Evolutionary conservation across 2,888 invertebrate species (phyloP), one percentile per base, ranked within the genome.

Genomic region (Drosophila silvestris): DNA sequence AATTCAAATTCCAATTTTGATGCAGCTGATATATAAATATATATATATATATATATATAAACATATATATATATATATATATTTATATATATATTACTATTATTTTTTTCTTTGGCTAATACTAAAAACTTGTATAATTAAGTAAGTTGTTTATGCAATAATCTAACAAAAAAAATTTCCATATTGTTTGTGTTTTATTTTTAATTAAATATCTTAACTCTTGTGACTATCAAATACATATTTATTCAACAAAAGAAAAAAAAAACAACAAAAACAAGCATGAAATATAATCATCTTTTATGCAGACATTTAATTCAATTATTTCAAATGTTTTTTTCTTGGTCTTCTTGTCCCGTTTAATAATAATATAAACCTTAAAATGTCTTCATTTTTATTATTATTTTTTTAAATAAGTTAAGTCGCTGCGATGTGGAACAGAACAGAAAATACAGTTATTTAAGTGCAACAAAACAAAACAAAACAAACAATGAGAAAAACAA

Each of bases 11-110:
- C 35, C 32, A 47, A 44, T 65, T 53, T 53, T 33, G 47, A 54
- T 33, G 70, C 70, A 78, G 84, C 70, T 82, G 66, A 82, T 81
- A 81, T 41, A 77, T 71, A 37, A 16, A 26, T 81, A 83, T 56
- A 80, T 56, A n/a, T 63, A 71, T 32, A 7, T 32, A 12, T n/a
- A n/a, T 28, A 28, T 28, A 28, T 28, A 28, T 28, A 28, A 4
- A 28, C 0, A 28, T 28, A 28, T 28, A 28, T 28, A 28, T 3
- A 28, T 28, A 28, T 28, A 28, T 4, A 4, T 28, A 28, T 28
- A 28, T 28, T 3, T 28, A 28, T 19, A 19, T 60, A 50, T 60
- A 50, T 60, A 64, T 79, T 57, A 22, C 37, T 30, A 3, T 39
- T 26, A 0, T 22, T 16, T 19, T 51, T 33, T 28, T 57, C 10